A percentile compares a stretch with the other conserved stretches of the same genome.
These are phyloP conservation scores for Cyclina sinensis DNA, from an alignment of 1,140 invertebrate genomes.

Conservation along the genomic window DNA sequence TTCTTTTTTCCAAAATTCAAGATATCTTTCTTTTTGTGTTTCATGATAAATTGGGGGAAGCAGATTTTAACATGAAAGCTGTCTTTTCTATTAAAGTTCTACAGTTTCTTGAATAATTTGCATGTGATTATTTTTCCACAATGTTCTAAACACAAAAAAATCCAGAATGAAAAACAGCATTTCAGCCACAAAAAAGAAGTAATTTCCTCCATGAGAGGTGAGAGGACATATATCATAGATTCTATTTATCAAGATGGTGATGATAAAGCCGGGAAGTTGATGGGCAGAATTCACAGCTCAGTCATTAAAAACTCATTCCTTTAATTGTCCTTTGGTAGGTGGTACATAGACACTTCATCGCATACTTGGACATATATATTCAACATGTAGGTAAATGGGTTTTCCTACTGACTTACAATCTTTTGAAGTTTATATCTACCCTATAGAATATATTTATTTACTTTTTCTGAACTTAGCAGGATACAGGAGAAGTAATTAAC, in stretches of 20 bases:
- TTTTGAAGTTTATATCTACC: slow-evolving; percentile 12
- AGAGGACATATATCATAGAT: slow-evolving; percentile 16
- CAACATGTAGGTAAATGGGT: slow-evolving; percentile 41
- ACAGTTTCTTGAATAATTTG: slow-evolving; percentile 22
- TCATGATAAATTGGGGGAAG: neutral
- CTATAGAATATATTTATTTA: neutral
- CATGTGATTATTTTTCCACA: slow-evolving; percentile 8
- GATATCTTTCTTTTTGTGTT: neutral
- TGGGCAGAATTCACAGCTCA: slow-evolving; percentile 27
- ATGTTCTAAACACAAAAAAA: neutral
- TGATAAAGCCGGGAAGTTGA: neutral
- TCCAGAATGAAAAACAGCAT: slow-evolving; percentile 7
- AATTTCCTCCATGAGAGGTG: neutral
- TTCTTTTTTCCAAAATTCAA: neutral
- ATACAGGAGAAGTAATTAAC: no score
- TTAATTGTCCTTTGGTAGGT: slow-evolving; percentile 27
- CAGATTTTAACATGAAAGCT: neutral
- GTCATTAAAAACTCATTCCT: slow-evolving; percentile 42
- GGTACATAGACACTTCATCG: neutral
- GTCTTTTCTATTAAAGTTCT: neutral
- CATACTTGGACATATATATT: neutral
- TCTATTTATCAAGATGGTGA: neutral
- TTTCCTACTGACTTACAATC: slow-evolving; percentile 12
- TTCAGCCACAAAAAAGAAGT: slow-evolving; percentile 40
- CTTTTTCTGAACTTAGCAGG: no score